Percentiles rank a stretch among this genome's conserved stretches.
Evolutionary conservation across 2,797 vertebrate species (phyloP).

Genomic region (Synanceia verrucosa): DNA sequence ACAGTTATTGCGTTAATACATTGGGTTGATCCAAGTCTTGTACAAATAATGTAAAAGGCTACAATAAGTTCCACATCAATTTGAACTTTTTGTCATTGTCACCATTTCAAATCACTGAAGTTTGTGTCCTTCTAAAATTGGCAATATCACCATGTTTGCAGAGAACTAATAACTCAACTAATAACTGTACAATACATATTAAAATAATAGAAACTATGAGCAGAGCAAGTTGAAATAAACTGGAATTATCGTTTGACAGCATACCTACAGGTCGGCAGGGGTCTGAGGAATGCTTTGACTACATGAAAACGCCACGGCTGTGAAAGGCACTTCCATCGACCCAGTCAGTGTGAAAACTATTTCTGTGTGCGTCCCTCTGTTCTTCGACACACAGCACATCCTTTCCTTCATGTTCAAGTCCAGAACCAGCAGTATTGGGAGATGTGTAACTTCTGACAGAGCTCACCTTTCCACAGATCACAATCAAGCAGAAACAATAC

Average conservation of each 20-base stretch:
- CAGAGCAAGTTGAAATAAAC: not conserved
- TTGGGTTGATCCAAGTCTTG: not conserved
- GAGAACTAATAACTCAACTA: not conserved
- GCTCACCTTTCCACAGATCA: constrained; percentile 14
- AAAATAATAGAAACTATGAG: not conserved
- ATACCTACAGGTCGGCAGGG: not conserved
- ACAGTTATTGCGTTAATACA: not conserved
- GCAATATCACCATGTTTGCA: not conserved
- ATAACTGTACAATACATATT: not conserved
- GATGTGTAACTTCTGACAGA: not conserved
- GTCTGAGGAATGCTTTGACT: constrained; percentile 10
- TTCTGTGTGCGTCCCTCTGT: not conserved
- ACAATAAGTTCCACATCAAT: not conserved
- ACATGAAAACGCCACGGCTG: constrained; percentile 22
- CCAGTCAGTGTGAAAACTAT: constrained; percentile 13
- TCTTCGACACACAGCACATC: not conserved
- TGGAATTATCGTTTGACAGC: not conserved
- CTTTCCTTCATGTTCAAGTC: constrained; percentile 6
- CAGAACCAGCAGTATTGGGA: not conserved
- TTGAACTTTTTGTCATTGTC: not conserved
- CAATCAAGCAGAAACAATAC: constrained; percentile 8
- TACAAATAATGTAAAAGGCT: not conserved
- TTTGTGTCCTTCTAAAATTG: too few relatives aligned
- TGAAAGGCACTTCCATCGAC: constrained; percentile 48
- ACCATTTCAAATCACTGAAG: not conserved